Evolutionary conservation across 2,888 invertebrate species (phyloP).

Genomic region (Trichopria drosophilae): DNA sequence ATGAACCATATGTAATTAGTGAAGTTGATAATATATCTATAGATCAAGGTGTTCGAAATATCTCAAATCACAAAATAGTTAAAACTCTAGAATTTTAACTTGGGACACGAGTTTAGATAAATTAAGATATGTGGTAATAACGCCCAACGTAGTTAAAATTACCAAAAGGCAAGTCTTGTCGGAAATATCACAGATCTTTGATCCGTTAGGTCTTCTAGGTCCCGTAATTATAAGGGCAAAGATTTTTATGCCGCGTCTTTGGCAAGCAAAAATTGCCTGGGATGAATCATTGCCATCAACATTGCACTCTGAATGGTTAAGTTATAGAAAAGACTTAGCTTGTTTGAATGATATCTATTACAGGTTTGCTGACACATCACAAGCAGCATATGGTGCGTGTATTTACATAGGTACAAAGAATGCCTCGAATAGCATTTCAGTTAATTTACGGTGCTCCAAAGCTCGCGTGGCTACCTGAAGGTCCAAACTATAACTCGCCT

Average conservation of each 20-base stretch:
- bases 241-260: conserved; percentile 33
- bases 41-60: conserved; percentile 1
- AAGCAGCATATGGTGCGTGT: conserved; percentile 34
- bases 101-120: conserved; percentile 27
- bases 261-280: conserved; percentile 34
- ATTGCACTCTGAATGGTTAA: conserved; percentile 29
- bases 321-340: conserved; percentile 24
- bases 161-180: too few relatives aligned
- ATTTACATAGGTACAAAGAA: conserved; percentile 20
- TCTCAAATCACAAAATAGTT: conserved; percentile 11
- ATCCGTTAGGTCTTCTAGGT: too few relatives aligned
- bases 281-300: conserved; percentile 32
- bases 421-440: background rate
- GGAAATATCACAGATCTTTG: too few relatives aligned
- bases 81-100: conserved; percentile 29
- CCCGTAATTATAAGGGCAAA: conserved; percentile 35
- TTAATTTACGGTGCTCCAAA: conserved; percentile 10
- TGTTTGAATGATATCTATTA: conserved; percentile 28
- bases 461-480: conserved; percentile 22
- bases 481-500: conserved; percentile 6
- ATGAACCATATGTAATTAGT: background rate
- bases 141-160: too few relatives aligned
- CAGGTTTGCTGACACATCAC: conserved; percentile 37
- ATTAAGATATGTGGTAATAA: conserved; percentile 24
- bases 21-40: background rate